Evolutionary conservation across 2,888 invertebrate genomes (phyloP), one percentile per base, ranked within the genome.

Genomic region (Diarsia mendica): DNA sequence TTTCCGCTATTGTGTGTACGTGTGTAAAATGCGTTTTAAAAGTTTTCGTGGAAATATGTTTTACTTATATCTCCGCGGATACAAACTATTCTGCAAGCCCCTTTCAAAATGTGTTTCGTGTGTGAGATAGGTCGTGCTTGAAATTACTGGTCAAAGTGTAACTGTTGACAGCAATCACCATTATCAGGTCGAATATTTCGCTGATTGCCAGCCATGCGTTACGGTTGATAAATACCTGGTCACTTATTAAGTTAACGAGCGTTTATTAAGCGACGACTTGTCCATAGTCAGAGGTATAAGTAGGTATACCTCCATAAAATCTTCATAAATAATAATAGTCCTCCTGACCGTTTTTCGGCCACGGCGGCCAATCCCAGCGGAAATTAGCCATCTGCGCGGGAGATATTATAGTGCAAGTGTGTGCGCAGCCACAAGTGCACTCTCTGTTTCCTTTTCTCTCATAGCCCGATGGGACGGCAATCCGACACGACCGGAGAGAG

Each of bases 201-300:
- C 44, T 63, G 63, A 63, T 63, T 63, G n/a, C 44, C 63, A n/a
- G 15, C 44, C 63, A 44, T 44, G 63, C 13, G 63, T 44, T 44
- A 23, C 63, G n/a, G 8, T 44, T 63, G 63, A 15, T 23, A 44
- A 63, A 44, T 63, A 63, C n/a, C n/a, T 15, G 63, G n/a, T n/a
- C n/a, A 63, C 15, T 63, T 63, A 63, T 44, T 44, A 63, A 63
- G 44, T 44, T 63, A n/a, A 63, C 44, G 28, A 28, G 28, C 28
- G 28, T 28, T 28, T 28, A 28, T 28, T 28, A 28, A 28, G 28
- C 28, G 63, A 63, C n/a, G 44, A 44, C n/a, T n/a, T 2, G 44
- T 15, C 44, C 63, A 39, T 39, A 15, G n/a, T 44, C 44, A n/a
- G 15, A 1, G 13, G 8, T n/a, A 13, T n/a, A 44, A n/a, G n/a